Evolutionary conservation across 2,888 invertebrate species (phyloP), one percentile per base, ranked within the genome.

Genomic region (Brenthis daphne): DNA sequence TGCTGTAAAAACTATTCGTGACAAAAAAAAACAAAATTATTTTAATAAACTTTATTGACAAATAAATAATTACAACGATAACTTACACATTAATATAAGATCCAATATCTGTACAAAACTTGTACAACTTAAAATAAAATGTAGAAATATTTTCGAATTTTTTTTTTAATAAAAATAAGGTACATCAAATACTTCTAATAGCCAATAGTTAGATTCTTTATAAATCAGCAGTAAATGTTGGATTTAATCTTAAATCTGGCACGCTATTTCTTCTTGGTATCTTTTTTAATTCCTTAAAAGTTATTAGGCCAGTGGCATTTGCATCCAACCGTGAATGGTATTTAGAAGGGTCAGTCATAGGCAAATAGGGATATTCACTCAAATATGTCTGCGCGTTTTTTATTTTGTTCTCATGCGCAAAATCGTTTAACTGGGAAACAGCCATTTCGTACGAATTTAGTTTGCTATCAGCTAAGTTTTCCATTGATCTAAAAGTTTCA

Each of bases 401-500:
- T 55, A 73, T 70, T 60, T 82, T 80, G 68, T 85, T 87, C 57
- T 89, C 88, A 69, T 85, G 84, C 37, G 85, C 82, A 67, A 90
- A 88, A 56, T 91, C 87, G 12, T 78, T 83, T 5, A 88, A 73
- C 67, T 90, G 87, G 8, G 89, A 81, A 4, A 85, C 80, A 0
- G 88, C 83, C 58, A 90, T 84, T 72, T 92, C 92, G 75, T 92
- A 93, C 0, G 92, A 85, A 76, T 84, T 89, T 5, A 88, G 75
- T 73, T 84, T 86, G 29, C 76, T 84, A 70, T 87, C 84, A 13
- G 85, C 75, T 57, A 93, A 74, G 73, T 91, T 92, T 78, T 93
- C 93, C 90, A 93, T 92, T 1, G 93, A 93, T 74, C 86, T 86
- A 72, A 94, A 93, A 0, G 93, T 84, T 78, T 92, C 93, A 29